Conservation (phyloP, 2,888 invertebrate genomes). For the Pandemis heparana region DNA sequence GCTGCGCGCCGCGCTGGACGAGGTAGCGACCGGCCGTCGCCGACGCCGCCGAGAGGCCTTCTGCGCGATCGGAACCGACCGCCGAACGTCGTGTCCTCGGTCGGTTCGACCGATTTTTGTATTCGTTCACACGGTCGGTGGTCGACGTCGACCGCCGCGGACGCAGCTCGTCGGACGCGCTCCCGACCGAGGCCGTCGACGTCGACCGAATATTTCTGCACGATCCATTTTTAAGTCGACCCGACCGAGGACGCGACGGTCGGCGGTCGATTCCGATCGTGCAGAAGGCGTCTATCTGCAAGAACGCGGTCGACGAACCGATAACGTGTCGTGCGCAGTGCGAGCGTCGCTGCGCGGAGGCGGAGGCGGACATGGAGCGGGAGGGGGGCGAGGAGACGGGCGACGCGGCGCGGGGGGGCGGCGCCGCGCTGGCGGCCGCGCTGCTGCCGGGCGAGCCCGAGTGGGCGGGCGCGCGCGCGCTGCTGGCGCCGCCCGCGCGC, state of each 20-base stretch:
- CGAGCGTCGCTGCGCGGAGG: constrained; percentile 53
- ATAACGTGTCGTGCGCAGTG: constrained; percentile 48
- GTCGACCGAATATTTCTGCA: too few relatives aligned
- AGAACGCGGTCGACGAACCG: neutral
- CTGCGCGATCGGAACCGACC: too few relatives aligned
- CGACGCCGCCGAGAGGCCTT: neutral
- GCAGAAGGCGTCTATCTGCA: too few relatives aligned
- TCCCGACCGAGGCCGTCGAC: too few relatives aligned
- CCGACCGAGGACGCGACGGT: too few relatives aligned
- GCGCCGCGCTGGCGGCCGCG: constrained; percentile 53
- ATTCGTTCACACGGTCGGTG: too few relatives aligned
- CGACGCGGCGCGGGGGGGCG: constrained; percentile 46
- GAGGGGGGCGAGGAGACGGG: constrained; percentile 40
- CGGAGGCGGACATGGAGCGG: constrained; percentile 50
- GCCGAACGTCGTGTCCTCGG: too few relatives aligned
- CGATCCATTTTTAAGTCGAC: too few relatives aligned
- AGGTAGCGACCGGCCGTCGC: neutral
- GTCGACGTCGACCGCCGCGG: too few relatives aligned
- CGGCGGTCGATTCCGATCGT: too few relatives aligned
- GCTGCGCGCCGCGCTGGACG: neutral
- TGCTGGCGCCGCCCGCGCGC: constrained; percentile 27
- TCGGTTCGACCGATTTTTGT: too few relatives aligned
- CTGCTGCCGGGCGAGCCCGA: constrained; percentile 35
- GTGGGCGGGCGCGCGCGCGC: constrained; percentile 41
- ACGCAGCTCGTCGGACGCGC: too few relatives aligned